phyloP scores from a whole-genome alignment of 2,113 vertebrate species.

The Halcyon malimbica region DNA sequence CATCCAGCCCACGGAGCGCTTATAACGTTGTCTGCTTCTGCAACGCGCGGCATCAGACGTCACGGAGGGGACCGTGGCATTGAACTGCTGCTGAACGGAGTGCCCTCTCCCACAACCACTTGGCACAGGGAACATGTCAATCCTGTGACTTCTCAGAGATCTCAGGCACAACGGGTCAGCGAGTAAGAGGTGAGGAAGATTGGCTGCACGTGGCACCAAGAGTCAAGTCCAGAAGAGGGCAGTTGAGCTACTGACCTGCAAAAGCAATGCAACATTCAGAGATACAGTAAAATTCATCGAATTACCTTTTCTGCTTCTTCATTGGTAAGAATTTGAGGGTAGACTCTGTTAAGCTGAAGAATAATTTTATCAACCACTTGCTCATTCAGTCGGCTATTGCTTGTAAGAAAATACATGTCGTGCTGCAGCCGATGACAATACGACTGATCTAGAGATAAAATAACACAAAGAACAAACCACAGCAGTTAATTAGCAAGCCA shows the following conservation, averaged over 20 bases:
- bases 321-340: constrained; percentile 93
- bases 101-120: background rate
- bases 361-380: constrained; percentile 92
- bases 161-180: background rate
- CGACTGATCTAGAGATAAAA: constrained; percentile 69
- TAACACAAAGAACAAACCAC: background rate
- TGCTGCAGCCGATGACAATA: constrained; percentile 87
- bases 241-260: accelerated
- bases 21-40: accelerated
- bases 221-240: accelerated
- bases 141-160: background rate
- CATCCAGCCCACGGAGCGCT: background rate
- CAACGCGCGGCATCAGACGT: accelerated
- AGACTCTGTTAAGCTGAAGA: constrained; percentile 95
- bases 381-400: constrained; percentile 82
- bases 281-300: background rate
- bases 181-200: background rate
- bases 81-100: background rate
- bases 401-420: constrained; percentile 86
- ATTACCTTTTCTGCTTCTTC: constrained; percentile 92
- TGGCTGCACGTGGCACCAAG: background rate
- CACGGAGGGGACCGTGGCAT: accelerated
- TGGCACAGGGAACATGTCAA: background rate
- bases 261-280: background rate
- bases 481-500: background rate